Evolutionary conservation across 2,888 invertebrate species (phyloP).

Genomic region (Hoplodrina ambigua): DNA sequence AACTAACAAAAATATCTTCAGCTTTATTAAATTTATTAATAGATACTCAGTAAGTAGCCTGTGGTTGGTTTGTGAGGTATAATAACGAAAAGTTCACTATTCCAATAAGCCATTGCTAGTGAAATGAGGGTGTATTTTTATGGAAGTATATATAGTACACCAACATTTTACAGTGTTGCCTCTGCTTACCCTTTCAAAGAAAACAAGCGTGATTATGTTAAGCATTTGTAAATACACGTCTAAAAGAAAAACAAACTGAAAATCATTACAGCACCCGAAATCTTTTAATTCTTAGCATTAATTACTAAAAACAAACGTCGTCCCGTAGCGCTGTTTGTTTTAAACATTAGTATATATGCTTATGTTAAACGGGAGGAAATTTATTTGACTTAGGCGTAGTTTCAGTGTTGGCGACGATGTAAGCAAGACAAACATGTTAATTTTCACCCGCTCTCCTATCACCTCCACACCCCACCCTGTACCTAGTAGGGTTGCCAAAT

Average conservation of each 20-base stretch:
- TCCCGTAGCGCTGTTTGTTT: slow-evolving; percentile 77
- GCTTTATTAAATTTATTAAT: no score
- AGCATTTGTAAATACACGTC: slow-evolving; percentile 13
- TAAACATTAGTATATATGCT: slow-evolving; percentile 81
- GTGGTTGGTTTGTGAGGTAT: no score
- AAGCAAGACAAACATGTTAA: slow-evolving; percentile 90
- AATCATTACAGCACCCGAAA: slow-evolving; percentile 73
- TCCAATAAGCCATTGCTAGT: no score
- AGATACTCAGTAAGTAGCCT: no score
- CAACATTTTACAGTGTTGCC: neutral
- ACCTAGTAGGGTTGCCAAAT: slow-evolving; percentile 59
- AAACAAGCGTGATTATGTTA: neutral
- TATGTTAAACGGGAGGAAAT: slow-evolving; percentile 88
- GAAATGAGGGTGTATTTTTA: no score
- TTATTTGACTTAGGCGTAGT: slow-evolving; percentile 89
- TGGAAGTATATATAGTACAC: no score
- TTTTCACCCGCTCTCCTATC: slow-evolving; percentile 77
- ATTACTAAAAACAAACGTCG: slow-evolving; percentile 76
- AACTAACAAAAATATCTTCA: no score
- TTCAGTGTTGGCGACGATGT: slow-evolving; percentile 87
- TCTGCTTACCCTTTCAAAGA: no score
- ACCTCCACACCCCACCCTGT: slow-evolving; percentile 57
- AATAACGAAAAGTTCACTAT: no score
- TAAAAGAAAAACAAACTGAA: slow-evolving; percentile 63
- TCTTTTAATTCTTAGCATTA: slow-evolving; percentile 87